Percentiles rank a stretch among this genome's conserved stretches.
phyloP scores from a whole-genome alignment of 1,140 invertebrate species.

The Drosophila chauvacae region DNA sequence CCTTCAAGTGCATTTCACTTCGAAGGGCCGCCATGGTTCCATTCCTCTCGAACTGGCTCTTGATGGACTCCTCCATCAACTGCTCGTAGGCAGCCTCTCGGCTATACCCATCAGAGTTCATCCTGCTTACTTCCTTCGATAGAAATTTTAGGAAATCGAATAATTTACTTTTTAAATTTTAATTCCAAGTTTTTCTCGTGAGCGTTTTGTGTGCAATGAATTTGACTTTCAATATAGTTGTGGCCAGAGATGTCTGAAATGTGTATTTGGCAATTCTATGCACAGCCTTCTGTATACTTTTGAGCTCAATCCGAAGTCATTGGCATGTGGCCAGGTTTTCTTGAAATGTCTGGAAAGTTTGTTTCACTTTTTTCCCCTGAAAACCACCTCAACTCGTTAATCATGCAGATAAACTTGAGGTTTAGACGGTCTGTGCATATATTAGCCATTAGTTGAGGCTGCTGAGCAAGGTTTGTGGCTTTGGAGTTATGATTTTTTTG shows the following conservation, averaged over 20 bases:
- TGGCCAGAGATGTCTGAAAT: neutral
- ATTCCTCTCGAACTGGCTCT: slow-evolving; percentile 42
- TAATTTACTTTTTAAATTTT: slow-evolving; percentile 20
- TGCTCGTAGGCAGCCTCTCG: slow-evolving; percentile 17
- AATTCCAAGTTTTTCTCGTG: neutral
- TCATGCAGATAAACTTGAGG: slow-evolving; percentile 69
- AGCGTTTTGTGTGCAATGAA: slow-evolving; percentile 11
- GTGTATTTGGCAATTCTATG: neutral
- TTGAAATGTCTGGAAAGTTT: slow-evolving; percentile 64
- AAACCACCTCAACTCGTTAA: slow-evolving; percentile 54
- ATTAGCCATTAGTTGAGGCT: slow-evolving; percentile 25
- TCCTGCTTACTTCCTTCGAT: slow-evolving; percentile 13
- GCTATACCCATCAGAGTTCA: slow-evolving; percentile 21
- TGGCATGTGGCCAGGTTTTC: slow-evolving; percentile 43
- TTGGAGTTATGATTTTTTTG: slow-evolving; percentile 1
- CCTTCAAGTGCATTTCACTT: slow-evolving; percentile 54
- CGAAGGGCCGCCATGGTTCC: slow-evolving; percentile 49
- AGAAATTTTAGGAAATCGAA: slow-evolving; percentile 22
- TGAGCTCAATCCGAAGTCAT: slow-evolving; percentile 5
- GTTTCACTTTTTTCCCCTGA: slow-evolving; percentile 20
- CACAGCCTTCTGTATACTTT: slow-evolving; percentile 20
- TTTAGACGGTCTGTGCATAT: slow-evolving; percentile 42
- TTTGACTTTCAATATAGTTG: slow-evolving; percentile 11
- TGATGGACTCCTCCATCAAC: slow-evolving; percentile 50
- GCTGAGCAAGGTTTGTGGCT: neutral